phyloP scores from a whole-genome alignment of 2,113 vertebrate genomes.

The Edolisoma coerulescens region DNA sequence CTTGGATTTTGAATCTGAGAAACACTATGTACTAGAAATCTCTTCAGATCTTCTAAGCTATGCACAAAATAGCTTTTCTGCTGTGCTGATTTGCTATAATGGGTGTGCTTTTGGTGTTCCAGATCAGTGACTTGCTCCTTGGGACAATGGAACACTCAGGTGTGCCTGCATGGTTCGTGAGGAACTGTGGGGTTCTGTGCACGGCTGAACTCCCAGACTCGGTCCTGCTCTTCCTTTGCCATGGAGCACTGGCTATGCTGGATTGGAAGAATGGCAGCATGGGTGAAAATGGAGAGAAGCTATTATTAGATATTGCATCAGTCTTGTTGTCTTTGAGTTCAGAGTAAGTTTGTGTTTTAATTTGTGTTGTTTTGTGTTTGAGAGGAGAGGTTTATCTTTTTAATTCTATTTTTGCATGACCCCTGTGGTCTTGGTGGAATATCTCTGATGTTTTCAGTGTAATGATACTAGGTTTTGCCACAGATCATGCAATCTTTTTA shows the following conservation, averaged over 20 bases:
- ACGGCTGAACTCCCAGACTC: conserved; percentile 32
- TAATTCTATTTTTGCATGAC: background rate
- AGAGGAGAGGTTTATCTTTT: background rate
- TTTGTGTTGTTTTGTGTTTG: background rate
- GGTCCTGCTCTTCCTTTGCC: conserved; percentile 83
- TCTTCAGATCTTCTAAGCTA: background rate
- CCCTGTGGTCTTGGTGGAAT: background rate
- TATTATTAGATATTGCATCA: conserved; percentile 78
- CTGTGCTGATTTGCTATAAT: background rate
- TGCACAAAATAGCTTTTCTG: background rate
- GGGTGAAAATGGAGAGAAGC: conserved; percentile 73
- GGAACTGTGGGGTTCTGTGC: conserved; percentile 74
- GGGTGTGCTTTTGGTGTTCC: background rate
- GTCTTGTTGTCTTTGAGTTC: conserved; percentile 83
- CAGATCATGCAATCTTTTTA: background rate
- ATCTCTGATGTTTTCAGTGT: background rate
- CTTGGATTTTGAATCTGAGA: background rate
- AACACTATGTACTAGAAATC: background rate
- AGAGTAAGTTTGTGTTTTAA: conserved; percentile 73
- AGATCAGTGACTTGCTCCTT: conserved; percentile 82
- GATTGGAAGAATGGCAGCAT: conserved; percentile 79
- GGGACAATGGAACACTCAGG: background rate
- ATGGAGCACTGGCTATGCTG: conserved; percentile 91
- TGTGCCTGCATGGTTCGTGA: conserved; percentile 78
- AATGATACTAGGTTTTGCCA: background rate